Conservation (phyloP, 2,888 invertebrate genomes). For the Drosophila anomalata region DNA sequence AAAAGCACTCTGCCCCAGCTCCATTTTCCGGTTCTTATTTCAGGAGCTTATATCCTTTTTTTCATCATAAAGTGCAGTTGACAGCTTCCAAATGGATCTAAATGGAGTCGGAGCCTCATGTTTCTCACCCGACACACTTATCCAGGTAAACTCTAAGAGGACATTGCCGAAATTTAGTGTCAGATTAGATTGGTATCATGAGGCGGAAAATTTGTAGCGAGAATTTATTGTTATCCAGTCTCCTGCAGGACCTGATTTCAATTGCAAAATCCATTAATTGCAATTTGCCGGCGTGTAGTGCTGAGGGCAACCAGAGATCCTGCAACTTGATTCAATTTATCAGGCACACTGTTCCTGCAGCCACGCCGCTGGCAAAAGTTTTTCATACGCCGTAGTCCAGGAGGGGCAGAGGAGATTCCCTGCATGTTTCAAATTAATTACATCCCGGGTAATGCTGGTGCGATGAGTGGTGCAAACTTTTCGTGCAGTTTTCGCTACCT, state of each 20-base stretch:
- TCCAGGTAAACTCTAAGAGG: neutral
- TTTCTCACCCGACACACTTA: neutral
- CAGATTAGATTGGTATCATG: neutral
- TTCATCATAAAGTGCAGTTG: conserved; percentile 28
- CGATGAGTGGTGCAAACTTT: conserved; percentile 25
- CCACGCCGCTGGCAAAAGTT: conserved; percentile 22
- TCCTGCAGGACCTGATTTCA: conserved; percentile 51
- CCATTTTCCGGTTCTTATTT: conserved; percentile 23
- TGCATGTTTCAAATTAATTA: conserved; percentile 40
- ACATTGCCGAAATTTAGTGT: neutral
- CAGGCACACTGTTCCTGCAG: conserved; percentile 27
- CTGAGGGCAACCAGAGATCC: conserved; percentile 7
- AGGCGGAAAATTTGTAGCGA: neutral
- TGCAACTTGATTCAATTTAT: conserved; percentile 55
- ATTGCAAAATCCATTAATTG: conserved; percentile 55
- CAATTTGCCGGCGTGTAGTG: conserved; percentile 43
- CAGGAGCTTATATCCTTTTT: conserved; percentile 17
- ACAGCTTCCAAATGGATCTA: conserved; percentile 29
- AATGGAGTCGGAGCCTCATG: neutral
- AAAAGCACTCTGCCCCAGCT: conserved; percentile 18
- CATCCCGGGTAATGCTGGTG: conserved; percentile 25
- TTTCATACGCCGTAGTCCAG: conserved; percentile 27
- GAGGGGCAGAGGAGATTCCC: conserved; percentile 1
- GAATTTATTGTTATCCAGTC: conserved; percentile 3
- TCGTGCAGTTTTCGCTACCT: conserved; percentile 7